phyloP scores from a whole-genome alignment of 2,113 vertebrate genomes.

The Colinus virginianus region DNA sequence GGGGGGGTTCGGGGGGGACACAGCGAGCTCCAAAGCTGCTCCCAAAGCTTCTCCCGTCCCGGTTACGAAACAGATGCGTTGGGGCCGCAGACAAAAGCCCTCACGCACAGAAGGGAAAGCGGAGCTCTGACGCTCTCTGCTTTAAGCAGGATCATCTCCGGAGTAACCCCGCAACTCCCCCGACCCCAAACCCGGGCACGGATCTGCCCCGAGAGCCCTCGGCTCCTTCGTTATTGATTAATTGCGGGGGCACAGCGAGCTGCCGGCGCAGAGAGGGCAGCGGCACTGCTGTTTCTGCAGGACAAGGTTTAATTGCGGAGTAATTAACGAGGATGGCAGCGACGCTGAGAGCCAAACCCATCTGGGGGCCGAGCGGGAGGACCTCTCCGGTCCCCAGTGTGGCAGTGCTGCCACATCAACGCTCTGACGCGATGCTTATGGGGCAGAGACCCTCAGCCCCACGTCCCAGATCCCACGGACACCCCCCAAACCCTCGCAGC shows the following conservation, averaged over 20 bases:
- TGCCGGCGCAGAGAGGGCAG: background rate
- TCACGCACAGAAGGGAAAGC: background rate
- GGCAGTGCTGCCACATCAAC: too few relatives aligned
- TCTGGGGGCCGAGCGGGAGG: background rate
- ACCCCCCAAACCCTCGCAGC: rapidly evolving
- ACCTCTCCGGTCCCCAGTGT: background rate
- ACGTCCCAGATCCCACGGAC: rapidly evolving
- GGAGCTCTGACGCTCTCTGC: background rate
- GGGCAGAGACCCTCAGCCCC: background rate
- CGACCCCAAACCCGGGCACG: too few relatives aligned
- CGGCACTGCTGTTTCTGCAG: background rate
- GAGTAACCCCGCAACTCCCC: background rate
- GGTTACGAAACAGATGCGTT: background rate
- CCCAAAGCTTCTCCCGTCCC: background rate
- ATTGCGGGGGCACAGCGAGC: background rate
- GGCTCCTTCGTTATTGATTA: background rate
- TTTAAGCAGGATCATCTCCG: background rate
- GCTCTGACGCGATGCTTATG: too few relatives aligned
- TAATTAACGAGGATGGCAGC: rapidly evolving
- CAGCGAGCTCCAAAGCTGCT: background rate
- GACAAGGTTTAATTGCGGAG: rapidly evolving
- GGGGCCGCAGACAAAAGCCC: background rate
- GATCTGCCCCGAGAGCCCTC: background rate
- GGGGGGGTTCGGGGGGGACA: background rate
- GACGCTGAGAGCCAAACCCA: rapidly evolving